A percentile compares a stretch with the other conserved stretches of the same genome.
Evolutionary conservation across 64 coral and sea anemone genomes (phyloP).

Genomic region (Montipora capricornis): DNA sequence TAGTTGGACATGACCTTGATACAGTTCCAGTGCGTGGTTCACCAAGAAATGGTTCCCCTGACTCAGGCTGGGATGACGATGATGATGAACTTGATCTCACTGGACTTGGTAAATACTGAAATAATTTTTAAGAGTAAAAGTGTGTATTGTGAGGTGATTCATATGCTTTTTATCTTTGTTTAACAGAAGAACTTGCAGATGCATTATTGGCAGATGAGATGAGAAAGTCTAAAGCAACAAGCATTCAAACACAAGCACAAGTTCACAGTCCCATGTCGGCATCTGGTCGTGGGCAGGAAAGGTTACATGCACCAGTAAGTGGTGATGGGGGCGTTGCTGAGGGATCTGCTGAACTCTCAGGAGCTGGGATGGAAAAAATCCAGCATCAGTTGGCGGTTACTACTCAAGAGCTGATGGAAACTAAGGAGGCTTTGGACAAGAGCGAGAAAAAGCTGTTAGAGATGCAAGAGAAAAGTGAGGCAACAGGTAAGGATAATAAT

Average conservation of each 20-base stretch:
- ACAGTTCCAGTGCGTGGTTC: conserved; percentile 81
- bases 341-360: background rate
- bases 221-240: conserved; percentile 34
- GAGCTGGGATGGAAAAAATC: background rate
- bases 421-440: conserved; percentile 27
- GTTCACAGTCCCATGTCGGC: background rate
- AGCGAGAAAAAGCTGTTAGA: conserved; percentile 29
- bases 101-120: conserved; percentile 67
- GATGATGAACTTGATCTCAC: conserved; percentile 84
- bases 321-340: background rate
- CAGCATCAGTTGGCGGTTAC: conserved; percentile 22
- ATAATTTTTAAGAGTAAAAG: too few relatives aligned
- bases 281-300: background rate
- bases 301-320: background rate
- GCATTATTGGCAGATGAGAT: conserved; percentile 71
- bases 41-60: conserved; percentile 1
- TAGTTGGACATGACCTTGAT: conserved; percentile 73
- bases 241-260: conserved; percentile 21
- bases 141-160: background rate
- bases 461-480: background rate
- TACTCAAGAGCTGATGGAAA: conserved; percentile 36
- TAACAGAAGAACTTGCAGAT: conserved; percentile 73
- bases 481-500: background rate
- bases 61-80: conserved; percentile 65
- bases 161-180: background rate